Conservation (phyloP, 2,113 vertebrate species). For the Oceanites oceanicus region DNA sequence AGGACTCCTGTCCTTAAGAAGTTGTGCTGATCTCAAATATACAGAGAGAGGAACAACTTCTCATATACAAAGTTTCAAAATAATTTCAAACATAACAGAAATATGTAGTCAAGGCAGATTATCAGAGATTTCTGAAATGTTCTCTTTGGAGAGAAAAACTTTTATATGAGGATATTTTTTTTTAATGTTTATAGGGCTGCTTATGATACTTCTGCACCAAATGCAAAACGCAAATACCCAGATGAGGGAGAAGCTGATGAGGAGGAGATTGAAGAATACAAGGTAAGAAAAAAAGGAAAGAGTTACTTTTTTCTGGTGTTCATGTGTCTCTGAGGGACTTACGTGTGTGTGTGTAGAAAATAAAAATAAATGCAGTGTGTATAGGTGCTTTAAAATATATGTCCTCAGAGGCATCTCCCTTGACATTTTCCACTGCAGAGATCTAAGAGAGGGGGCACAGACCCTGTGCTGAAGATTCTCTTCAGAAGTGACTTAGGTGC, state of each 20-base stretch:
- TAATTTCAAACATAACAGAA: not conserved
- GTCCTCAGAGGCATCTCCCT: not conserved
- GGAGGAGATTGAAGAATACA: conserved; percentile 92
- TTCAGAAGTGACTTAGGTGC: not conserved
- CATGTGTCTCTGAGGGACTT: not conserved
- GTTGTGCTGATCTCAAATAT: not conserved
- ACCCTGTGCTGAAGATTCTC: not conserved
- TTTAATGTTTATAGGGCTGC: conserved; percentile 79
- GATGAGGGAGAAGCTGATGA: conserved; percentile 90
- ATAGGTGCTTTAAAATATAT: not conserved
- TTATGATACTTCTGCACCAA: conserved; percentile 84
- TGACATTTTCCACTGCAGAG: not conserved
- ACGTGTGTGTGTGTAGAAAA: fast-evolving
- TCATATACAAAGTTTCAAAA: not conserved
- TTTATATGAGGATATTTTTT: not conserved
- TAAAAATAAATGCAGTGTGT: not conserved
- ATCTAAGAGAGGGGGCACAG: not conserved
- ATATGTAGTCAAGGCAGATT: not conserved
- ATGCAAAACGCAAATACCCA: conserved; percentile 83
- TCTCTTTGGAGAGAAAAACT: not conserved
- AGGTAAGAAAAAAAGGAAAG: conserved; percentile 69
- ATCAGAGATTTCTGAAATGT: not conserved
- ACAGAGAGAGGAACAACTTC: not conserved
- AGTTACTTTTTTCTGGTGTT: not conserved
- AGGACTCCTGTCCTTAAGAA: not conserved